These are phyloP conservation scores for Paedocypris sp. DNA, from an alignment of 2,113 vertebrate genomes.

Conservation along the genomic window DNA sequence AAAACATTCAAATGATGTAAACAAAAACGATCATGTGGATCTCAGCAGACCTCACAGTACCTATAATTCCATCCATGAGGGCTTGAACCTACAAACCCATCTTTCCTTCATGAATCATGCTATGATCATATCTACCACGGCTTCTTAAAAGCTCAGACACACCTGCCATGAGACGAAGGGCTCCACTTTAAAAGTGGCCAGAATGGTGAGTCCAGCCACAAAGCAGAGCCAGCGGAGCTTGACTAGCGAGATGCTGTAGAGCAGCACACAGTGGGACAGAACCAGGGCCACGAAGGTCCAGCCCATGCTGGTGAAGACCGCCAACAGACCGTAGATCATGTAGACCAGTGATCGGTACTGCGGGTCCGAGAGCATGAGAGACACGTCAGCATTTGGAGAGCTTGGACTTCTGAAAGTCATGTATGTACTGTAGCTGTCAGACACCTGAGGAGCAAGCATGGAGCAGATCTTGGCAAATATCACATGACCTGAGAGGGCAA, in stretches of 20 bases:
- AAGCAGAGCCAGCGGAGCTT: slow-evolving; percentile 88
- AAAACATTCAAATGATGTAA: too few species aligned
- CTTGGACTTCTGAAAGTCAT: neutral
- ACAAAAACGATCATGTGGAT: too few species aligned
- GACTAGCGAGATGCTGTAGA: slow-evolving; percentile 74
- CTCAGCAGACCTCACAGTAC: too few species aligned
- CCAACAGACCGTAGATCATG: slow-evolving; percentile 71
- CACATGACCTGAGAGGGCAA: slow-evolving; percentile 81
- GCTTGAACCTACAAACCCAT: too few species aligned
- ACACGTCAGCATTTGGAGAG: too few species aligned
- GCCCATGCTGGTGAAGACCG: slow-evolving; percentile 81
- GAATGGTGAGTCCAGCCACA: slow-evolving; percentile 67
- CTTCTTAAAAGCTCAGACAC: too few species aligned
- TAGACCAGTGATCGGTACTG: slow-evolving; percentile 81
- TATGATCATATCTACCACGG: too few species aligned
- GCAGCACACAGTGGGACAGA: slow-evolving; percentile 78
- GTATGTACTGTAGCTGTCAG: slow-evolving; percentile 1
- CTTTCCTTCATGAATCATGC: too few species aligned
- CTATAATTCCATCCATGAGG: too few species aligned
- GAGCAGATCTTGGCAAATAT: slow-evolving; percentile 91
- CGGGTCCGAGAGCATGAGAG: neutral
- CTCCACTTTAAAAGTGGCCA: slow-evolving; percentile 83
- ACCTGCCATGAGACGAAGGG: slow-evolving; percentile 90
- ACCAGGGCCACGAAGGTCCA: slow-evolving; percentile 75
- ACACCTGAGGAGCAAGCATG: slow-evolving; percentile 80